phyloP scores from a whole-genome alignment of 1,140 invertebrate genomes.

The Trichonephila inaurata region DNA sequence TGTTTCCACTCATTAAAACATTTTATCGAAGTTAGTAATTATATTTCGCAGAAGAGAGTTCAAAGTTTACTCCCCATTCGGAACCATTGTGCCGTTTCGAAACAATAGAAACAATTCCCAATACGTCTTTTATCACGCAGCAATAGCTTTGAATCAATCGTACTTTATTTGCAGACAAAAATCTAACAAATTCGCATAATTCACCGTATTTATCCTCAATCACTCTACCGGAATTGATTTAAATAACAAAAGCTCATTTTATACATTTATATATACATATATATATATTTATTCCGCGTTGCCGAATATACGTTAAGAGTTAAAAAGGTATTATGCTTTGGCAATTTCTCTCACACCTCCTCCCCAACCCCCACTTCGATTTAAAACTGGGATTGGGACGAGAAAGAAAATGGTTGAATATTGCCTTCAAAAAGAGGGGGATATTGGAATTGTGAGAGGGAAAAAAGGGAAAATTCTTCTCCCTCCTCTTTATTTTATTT shows the following conservation, averaged over 20 bases:
- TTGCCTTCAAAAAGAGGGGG: slow-evolving; percentile 52
- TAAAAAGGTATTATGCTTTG: slow-evolving; percentile 66
- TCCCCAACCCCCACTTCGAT: background rate
- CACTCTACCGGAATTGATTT: slow-evolving; percentile 51
- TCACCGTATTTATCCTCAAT: slow-evolving; percentile 26
- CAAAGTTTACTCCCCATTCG: background rate
- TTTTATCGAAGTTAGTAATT: background rate
- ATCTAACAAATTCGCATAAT: slow-evolving; percentile 38
- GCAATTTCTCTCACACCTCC: background rate
- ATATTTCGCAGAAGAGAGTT: background rate
- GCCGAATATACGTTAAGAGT: slow-evolving; percentile 38
- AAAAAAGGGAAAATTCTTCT: slow-evolving; percentile 49
- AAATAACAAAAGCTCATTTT: slow-evolving; percentile 57
- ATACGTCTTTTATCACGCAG: slow-evolving; percentile 1
- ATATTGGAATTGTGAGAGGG: slow-evolving; percentile 64
- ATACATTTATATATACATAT: background rate
- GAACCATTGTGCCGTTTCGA: background rate
- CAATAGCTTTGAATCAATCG: background rate
- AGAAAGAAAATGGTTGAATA: slow-evolving; percentile 40
- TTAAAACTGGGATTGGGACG: background rate
- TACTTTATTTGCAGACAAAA: slow-evolving; percentile 25
- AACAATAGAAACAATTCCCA: slow-evolving; percentile 27
- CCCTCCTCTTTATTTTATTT: slow-evolving; percentile 59
- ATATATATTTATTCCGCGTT: background rate
- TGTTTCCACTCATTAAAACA: background rate